These are phyloP conservation scores for Aix galericulata DNA, from an alignment of 2,113 vertebrate species.

Conservation along the genomic window DNA sequence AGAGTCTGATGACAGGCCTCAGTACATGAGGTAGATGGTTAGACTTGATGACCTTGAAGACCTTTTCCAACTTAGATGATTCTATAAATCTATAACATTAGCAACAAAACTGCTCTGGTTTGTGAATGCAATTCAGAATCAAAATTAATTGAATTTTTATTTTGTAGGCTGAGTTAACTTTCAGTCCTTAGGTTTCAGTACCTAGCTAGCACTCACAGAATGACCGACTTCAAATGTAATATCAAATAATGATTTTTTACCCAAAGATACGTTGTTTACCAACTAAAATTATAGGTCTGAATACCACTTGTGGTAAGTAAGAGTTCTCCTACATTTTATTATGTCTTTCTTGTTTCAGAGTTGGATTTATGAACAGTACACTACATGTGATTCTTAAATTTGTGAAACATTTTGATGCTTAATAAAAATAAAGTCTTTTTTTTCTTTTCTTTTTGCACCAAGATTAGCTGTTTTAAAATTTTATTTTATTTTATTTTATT, in stretches of 20 bases:
- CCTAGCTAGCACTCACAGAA: not conserved
- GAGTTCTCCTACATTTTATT: not conserved
- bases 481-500: not conserved
- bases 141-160: not conserved
- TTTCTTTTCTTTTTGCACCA: not conserved
- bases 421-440: not conserved
- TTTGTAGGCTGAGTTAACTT: not conserved
- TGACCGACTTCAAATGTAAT: not conserved
- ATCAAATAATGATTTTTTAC: not conserved
- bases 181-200: not conserved
- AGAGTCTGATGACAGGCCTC: too few species aligned
- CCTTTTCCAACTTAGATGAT: too few species aligned
- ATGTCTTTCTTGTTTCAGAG: not conserved
- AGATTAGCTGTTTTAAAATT: not conserved
- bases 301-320: not conserved
- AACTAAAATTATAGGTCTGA: not conserved
- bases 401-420: not conserved
- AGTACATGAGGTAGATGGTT: too few species aligned
- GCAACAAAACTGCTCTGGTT: not conserved
- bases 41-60: too few species aligned
- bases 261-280: not conserved
- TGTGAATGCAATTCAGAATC: not conserved
- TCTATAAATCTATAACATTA: not conserved
- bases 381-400: not conserved
- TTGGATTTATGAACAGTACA: not conserved